phyloP scores from a whole-genome alignment of 2,113 vertebrate species.

The Mirounga angustirostris region DNA sequence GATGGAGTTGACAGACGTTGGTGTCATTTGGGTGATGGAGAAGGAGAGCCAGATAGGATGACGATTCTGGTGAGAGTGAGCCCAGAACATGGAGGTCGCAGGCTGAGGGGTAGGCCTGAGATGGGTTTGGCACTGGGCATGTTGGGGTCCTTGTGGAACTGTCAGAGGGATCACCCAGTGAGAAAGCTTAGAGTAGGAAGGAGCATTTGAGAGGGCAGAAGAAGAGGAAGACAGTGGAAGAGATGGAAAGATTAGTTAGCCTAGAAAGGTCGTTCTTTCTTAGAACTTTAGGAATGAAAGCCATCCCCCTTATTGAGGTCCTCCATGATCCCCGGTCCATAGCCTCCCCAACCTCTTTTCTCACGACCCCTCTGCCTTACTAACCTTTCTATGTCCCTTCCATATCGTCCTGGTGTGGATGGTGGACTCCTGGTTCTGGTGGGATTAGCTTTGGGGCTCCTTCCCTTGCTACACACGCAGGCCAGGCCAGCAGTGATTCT shows the following conservation, averaged over 20 bases:
- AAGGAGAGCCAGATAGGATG: neutral
- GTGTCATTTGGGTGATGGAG: neutral
- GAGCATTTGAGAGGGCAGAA: neutral
- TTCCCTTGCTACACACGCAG: neutral
- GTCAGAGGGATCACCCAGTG: neutral
- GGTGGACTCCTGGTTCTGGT: neutral
- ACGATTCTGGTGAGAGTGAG: neutral
- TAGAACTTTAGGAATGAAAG: neutral
- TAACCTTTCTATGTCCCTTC: neutral
- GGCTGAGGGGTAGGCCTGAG: neutral
- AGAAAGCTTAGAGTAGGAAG: neutral
- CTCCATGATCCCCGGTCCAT: neutral
- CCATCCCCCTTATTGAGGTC: neutral
- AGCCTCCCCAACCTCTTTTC: neutral
- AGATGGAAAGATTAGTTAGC: neutral
- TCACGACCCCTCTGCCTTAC: neutral
- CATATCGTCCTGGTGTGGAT: neutral
- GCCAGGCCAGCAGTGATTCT: neutral
- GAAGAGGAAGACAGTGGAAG: neutral
- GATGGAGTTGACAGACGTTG: rapidly evolving
- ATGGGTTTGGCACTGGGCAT: neutral
- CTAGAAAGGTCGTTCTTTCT: neutral
- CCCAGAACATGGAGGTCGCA: neutral
- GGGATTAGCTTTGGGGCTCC: neutral
- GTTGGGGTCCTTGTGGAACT: neutral